Evolutionary conservation across 64 coral and sea anemone genomes (phyloP).

Genomic region (Catalaphyllia jardinei): DNA sequence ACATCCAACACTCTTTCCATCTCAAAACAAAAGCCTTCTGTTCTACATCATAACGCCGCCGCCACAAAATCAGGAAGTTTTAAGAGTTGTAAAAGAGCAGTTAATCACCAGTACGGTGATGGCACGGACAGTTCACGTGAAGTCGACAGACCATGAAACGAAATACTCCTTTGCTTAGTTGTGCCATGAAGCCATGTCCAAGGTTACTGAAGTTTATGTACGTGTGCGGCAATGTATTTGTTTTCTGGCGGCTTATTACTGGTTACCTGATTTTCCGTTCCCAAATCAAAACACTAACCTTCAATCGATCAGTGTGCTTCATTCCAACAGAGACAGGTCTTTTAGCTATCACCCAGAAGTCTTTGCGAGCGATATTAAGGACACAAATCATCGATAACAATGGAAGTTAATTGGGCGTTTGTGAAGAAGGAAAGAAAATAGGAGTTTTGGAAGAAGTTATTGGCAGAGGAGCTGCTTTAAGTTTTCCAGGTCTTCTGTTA

Average conservation of each 20-base stretch:
- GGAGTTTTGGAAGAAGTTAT: too few relatives aligned
- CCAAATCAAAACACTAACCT: too few relatives aligned
- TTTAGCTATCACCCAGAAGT: not conserved
- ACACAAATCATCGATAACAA: too few relatives aligned
- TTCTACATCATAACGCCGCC: not conserved
- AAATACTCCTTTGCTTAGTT: not conserved
- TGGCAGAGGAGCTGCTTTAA: too few relatives aligned
- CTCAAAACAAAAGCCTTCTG: not conserved
- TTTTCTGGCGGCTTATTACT: not conserved
- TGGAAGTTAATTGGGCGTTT: too few relatives aligned
- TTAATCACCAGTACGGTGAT: not conserved
- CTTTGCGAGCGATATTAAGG: not conserved
- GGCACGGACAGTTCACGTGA: not conserved
- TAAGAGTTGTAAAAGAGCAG: slow-evolving; percentile 4
- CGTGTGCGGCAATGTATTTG: not conserved
- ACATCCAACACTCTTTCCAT: slow-evolving; percentile 49
- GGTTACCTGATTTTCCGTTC: too few relatives aligned
- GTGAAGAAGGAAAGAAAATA: too few relatives aligned
- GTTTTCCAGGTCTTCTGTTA: too few relatives aligned
- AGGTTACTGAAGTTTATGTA: not conserved
- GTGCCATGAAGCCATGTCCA: not conserved
- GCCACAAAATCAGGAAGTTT: not conserved
- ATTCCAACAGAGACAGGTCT: not conserved
- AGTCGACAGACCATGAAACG: not conserved
- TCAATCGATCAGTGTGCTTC: not conserved